These are phyloP conservation scores for Apamea crenata DNA, from an alignment of 2,888 invertebrate species.

Conservation along the genomic window DNA sequence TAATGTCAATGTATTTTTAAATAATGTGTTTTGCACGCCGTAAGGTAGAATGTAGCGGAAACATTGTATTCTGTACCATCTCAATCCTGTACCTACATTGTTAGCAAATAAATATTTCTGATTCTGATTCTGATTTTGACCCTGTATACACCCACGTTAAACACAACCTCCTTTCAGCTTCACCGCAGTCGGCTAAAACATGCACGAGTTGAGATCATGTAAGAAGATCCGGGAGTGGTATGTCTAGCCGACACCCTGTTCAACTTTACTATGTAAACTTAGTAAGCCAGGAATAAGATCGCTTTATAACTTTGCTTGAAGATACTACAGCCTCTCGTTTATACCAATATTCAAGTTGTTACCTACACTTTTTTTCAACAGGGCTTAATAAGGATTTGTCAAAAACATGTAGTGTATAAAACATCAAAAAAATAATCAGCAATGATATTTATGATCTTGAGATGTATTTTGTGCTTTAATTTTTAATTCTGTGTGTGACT, in stretches of 20 bases:
- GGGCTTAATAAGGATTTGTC: background rate
- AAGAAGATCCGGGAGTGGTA: slow-evolving; percentile 11
- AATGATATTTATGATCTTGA: too few species aligned
- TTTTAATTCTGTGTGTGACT: too few species aligned
- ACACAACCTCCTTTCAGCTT: background rate
- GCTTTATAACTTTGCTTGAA: slow-evolving; percentile 12
- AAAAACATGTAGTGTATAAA: background rate
- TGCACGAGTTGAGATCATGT: background rate
- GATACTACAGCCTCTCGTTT: background rate
- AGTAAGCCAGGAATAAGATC: slow-evolving; percentile 21
- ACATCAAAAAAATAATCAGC: too few species aligned
- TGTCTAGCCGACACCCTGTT: slow-evolving; percentile 5
- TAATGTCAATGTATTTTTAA: too few species aligned
- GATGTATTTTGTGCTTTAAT: too few species aligned
- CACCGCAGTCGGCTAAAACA: background rate
- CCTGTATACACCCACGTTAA: background rate
- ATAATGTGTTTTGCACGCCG: too few species aligned
- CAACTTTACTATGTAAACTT: slow-evolving; percentile 31
- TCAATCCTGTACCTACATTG: too few species aligned
- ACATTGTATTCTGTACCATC: too few species aligned
- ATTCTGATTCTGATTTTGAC: too few species aligned
- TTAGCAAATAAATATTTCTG: too few species aligned
- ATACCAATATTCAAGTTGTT: background rate
- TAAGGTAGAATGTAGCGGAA: too few species aligned
- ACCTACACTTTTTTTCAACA: background rate